These are phyloP conservation scores for Acanthopleura granulata DNA, from an alignment of 2,888 invertebrate species.

Conservation along the genomic window DNA sequence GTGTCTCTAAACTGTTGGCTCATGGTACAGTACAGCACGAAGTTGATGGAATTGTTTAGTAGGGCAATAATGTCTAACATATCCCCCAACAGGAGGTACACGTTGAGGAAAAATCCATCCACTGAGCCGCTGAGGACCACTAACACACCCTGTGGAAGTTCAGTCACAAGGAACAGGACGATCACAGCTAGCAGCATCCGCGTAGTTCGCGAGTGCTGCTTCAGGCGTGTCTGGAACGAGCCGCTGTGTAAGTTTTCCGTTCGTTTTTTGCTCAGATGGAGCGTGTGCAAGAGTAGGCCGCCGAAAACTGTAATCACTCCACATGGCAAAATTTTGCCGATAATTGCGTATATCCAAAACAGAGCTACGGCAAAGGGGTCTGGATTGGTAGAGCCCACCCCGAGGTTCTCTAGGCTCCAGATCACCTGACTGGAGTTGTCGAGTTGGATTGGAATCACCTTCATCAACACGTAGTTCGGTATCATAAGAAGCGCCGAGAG, in stretches of 20 bases:
- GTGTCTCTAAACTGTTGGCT: slow-evolving; percentile 87
- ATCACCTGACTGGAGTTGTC: slow-evolving; percentile 22
- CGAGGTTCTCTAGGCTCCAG: slow-evolving; percentile 24
- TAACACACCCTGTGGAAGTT: slow-evolving; percentile 84
- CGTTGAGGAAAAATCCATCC: slow-evolving; percentile 77
- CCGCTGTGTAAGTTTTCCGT: slow-evolving; percentile 29
- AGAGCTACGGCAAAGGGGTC: slow-evolving; percentile 70
- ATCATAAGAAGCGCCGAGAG: slow-evolving; percentile 16
- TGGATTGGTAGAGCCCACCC: slow-evolving; percentile 17
- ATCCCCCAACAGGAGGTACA: slow-evolving; percentile 78
- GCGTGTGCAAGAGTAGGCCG: slow-evolving; percentile 67
- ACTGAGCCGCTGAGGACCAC: slow-evolving; percentile 84
- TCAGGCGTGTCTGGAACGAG: slow-evolving; percentile 32
- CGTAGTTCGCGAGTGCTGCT: slow-evolving; percentile 80
- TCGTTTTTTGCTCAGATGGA: slow-evolving; percentile 51
- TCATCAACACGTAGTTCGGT: slow-evolving; percentile 19
- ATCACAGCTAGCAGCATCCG: slow-evolving; percentile 88
- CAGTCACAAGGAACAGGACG: slow-evolving; percentile 87
- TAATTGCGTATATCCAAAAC: slow-evolving; percentile 92
- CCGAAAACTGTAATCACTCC: slow-evolving; percentile 82
- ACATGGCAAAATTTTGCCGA: slow-evolving; percentile 92
- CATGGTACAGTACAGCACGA: slow-evolving; percentile 94
- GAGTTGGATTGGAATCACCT: slow-evolving; percentile 17
- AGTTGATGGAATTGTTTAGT: slow-evolving; percentile 92
- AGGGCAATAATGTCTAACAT: slow-evolving; percentile 91